A percentile compares a stretch with the other conserved stretches of the same genome.
phyloP scores from a whole-genome alignment of 2,888 invertebrate genomes.

The Clistopyga incitator region DNA sequence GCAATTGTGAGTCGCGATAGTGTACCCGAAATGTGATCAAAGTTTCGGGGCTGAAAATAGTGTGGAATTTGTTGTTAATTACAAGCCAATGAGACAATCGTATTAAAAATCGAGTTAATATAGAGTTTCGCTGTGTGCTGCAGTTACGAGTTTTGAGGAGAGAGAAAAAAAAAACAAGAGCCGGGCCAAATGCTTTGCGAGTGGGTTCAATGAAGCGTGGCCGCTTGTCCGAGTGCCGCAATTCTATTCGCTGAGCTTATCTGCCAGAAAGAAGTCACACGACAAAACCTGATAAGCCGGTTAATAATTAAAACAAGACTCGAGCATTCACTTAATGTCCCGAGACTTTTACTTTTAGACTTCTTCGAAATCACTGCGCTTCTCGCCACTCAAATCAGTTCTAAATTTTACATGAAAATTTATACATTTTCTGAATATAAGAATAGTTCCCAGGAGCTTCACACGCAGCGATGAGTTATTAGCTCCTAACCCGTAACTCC shows the following conservation, averaged over 20 bases:
- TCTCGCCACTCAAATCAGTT: too few relatives aligned
- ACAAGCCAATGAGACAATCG: too few relatives aligned
- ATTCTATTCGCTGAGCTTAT: conserved; percentile 27
- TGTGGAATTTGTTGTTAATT: too few relatives aligned
- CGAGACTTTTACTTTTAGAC: too few relatives aligned
- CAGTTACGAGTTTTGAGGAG: neutral
- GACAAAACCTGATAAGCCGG: conserved; percentile 32
- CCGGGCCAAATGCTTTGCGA: neutral
- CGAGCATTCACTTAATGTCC: neutral
- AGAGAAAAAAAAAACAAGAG: neutral
- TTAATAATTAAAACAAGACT: conserved; percentile 36
- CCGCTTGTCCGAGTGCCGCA: neutral
- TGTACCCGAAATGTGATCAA: neutral
- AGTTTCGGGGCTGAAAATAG: neutral
- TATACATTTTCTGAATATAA: too few relatives aligned
- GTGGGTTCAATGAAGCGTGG: conserved; percentile 29
- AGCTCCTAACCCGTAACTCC: too few relatives aligned
- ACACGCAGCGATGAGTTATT: too few relatives aligned
- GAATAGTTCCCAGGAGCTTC: too few relatives aligned
- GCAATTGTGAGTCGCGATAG: neutral
- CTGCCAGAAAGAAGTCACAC: conserved; percentile 41
- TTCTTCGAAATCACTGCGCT: too few relatives aligned
- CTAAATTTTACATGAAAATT: too few relatives aligned
- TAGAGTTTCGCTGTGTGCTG: neutral
- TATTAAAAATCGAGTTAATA: neutral